These are phyloP conservation scores for Helicoverpa armigera DNA, from an alignment of 1,140 invertebrate species.

Conservation along the genomic window DNA sequence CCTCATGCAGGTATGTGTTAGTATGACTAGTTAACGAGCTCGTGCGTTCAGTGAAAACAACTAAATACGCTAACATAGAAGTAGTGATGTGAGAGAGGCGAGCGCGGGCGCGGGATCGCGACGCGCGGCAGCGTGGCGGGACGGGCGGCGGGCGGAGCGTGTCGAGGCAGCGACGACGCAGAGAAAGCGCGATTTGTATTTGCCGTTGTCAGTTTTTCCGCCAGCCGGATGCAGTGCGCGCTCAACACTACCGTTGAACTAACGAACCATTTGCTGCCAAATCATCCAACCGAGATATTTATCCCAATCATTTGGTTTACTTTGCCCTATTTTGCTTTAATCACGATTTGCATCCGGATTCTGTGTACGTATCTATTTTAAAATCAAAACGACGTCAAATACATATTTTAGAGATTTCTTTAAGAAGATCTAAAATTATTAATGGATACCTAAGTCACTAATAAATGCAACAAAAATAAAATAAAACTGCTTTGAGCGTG, in stretches of 20 bases:
- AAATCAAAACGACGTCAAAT: not conserved
- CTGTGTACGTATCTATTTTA: not conserved
- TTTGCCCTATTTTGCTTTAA: constrained; percentile 57
- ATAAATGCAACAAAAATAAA: no score
- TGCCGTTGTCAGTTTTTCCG: constrained; percentile 75
- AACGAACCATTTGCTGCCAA: constrained; percentile 74
- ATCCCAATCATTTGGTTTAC: constrained; percentile 66
- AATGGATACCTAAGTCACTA: no score
- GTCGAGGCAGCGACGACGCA: constrained; percentile 30
- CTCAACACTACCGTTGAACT: constrained; percentile 69
- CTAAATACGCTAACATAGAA: not conserved
- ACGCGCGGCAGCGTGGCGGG: constrained; percentile 22
- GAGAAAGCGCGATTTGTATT: constrained; percentile 77
- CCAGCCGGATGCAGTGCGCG: constrained; percentile 64
- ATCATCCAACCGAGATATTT: constrained; percentile 71
- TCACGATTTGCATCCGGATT: constrained; percentile 17
- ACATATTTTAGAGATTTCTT: no score
- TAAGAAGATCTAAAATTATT: not conserved
- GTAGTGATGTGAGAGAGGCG: not conserved
- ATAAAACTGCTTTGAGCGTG: no score
- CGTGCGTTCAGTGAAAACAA: constrained; percentile 13
- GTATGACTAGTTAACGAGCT: constrained; percentile 16
- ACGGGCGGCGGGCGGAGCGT: constrained; percentile 7
- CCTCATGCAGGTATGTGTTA: constrained; percentile 15
- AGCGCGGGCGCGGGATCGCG: constrained; percentile 3